Evolutionary conservation across 2,113 vertebrate genomes (phyloP).

Genomic region (Notiomystis cincta): DNA sequence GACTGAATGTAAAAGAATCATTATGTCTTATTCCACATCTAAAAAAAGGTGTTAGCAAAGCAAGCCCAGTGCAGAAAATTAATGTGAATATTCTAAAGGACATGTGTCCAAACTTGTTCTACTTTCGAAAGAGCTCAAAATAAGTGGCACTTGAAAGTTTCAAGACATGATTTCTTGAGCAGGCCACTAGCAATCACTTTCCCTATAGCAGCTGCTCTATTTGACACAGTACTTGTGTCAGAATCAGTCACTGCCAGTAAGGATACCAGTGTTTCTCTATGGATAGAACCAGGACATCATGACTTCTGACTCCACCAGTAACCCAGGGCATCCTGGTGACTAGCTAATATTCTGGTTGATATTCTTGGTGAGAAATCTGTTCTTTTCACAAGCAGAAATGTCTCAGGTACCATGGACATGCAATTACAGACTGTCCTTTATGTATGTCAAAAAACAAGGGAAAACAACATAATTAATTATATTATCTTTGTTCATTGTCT

Average conservation of each 20-base stretch:
- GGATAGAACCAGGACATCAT: neutral
- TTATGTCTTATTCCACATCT: neutral
- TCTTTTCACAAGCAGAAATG: neutral
- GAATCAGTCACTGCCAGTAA: neutral
- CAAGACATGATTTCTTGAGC: neutral
- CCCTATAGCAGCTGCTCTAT: neutral
- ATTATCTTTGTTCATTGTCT: neutral
- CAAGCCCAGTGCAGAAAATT: neutral
- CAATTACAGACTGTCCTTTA: neutral
- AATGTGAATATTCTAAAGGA: neutral
- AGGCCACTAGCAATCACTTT: neutral
- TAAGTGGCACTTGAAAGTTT: neutral
- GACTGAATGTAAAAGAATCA: neutral
- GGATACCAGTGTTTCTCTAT: neutral
- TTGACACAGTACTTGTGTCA: neutral
- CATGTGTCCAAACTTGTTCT: neutral
- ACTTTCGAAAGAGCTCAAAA: neutral
- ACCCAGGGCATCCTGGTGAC: too few species aligned
- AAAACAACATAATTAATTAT: neutral
- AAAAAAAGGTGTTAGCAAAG: neutral
- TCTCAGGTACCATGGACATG: neutral
- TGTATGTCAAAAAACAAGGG: neutral
- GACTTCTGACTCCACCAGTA: neutral
- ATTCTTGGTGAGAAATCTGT: neutral
- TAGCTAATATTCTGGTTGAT: too few species aligned